Base-by-base conservation (phyloP, 1,140 invertebrate genomes). In the Philaenus spumarius region DNA sequence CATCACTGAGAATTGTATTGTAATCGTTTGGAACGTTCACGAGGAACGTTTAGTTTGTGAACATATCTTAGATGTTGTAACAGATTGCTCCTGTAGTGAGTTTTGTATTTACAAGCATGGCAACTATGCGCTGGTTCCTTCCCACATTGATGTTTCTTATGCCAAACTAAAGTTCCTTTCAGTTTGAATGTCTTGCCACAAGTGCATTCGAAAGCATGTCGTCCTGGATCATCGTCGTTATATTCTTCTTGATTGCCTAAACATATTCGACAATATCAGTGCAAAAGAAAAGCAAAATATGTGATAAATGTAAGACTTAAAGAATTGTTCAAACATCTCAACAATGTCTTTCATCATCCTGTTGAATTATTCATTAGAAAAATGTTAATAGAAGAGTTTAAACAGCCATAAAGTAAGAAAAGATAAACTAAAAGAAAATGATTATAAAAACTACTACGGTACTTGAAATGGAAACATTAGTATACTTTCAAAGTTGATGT, bases 151-250 rank as follows among this genome's bases (percentile, higher is more conserved):
- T 83, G 83, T 7, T 79, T 79, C 62, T 81, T 72, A 60, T 87
- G 82, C 1, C 82, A 73, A 60, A 82, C 80, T 47, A 85, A 65
- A 9, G 82, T 81, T 55, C 83, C 82, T 68, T 85, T 85, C 11
- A 82, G 73, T 62, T 78, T 77, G 66, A 87, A 87, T 43, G 72
- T 79, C 61, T 83, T 78, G 30, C 78, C 78, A 62, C 84, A 87
- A 17, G 42, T 5, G 11, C 19, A 57, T 1, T 19, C 47, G 3
- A 47, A 47, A 76, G 23, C 12, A 23, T 50, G 45, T 12, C 58
- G 2, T 47, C 69, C 34, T n/a, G 35, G 22, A 54, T 40, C 17
- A 2, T 30, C n/a, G 4, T 39, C 23, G 4, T 35, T 39, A 30
- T 53, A 20, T 3, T 6, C 14, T 20, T 30, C 5, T 12, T 35